Evolutionary conservation across 1,140 invertebrate species (phyloP).

Genomic region (Pinna nobilis): DNA sequence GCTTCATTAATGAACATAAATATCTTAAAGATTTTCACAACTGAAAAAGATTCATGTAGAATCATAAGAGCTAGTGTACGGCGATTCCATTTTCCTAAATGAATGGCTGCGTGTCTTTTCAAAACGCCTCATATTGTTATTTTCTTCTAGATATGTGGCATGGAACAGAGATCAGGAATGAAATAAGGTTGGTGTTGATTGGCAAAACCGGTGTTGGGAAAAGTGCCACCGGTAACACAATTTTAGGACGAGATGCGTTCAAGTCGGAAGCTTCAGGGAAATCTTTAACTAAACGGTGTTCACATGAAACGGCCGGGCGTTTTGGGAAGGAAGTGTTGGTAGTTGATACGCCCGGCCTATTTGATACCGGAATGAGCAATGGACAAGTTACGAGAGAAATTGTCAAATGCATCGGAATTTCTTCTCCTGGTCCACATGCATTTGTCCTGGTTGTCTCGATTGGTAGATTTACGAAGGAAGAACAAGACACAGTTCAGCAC

Average conservation of each 20-base stretch:
- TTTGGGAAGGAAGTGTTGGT: constrained; percentile 21
- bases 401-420: constrained; percentile 40
- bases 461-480: constrained; percentile 23
- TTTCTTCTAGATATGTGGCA: too few relatives aligned
- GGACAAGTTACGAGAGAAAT: constrained; percentile 38
- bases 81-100: too few relatives aligned
- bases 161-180: too few relatives aligned
- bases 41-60: too few relatives aligned
- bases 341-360: constrained; percentile 48
- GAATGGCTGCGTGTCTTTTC: too few relatives aligned
- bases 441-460: constrained; percentile 8
- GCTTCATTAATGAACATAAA: too few relatives aligned
- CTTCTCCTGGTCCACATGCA: constrained; percentile 47
- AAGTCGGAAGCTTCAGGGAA: neutral
- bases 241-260: constrained; percentile 1
- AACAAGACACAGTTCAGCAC: constrained; percentile 20
- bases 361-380: constrained; percentile 38
- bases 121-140: too few relatives aligned
- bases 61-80: too few relatives aligned
- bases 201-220: constrained; percentile 27
- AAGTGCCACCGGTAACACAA: constrained; percentile 20
- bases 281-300: constrained; percentile 9
- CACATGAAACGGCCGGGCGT: neutral
- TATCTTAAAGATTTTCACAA: too few relatives aligned
- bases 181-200: constrained; percentile 5